Percentiles rank a stretch among this genome's conserved stretches.
Conservation (phyloP, 2,888 invertebrate species). For the Drosophila maculinotata region DNA sequence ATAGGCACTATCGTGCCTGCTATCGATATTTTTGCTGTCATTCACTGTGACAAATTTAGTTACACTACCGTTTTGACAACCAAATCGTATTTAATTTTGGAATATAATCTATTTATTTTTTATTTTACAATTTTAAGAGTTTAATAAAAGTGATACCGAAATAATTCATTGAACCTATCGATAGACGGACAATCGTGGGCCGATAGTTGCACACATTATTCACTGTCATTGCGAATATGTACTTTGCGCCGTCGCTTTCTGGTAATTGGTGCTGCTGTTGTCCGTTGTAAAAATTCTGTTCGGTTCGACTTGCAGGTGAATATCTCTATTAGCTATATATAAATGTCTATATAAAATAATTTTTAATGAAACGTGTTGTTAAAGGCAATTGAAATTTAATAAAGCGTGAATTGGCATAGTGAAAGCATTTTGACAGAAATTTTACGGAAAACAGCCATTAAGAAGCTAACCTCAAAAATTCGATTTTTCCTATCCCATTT, state of each 20-base stretch:
- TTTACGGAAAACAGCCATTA: neutral
- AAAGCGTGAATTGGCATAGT: too few species aligned
- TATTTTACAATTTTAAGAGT: neutral
- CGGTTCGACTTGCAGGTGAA: conserved; percentile 19
- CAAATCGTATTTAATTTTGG: conserved; percentile 10
- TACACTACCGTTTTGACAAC: neutral
- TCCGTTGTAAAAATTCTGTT: conserved; percentile 2
- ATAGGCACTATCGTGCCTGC: too few species aligned
- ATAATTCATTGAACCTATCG: conserved; percentile 13
- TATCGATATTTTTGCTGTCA: neutral
- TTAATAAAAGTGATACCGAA: neutral
- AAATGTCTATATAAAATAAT: neutral
- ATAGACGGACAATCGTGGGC: conserved; percentile 1
- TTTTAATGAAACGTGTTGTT: neutral
- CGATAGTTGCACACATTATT: conserved; percentile 26
- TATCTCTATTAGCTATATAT: neutral
- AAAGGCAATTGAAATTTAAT: neutral
- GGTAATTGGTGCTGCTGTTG: conserved; percentile 17
- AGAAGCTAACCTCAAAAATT: conserved; percentile 27
- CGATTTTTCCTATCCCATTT: neutral
- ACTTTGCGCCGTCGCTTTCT: conserved; percentile 30
- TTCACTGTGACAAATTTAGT: neutral
- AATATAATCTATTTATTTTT: neutral
- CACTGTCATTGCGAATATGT: conserved; percentile 6
- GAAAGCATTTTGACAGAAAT: too few species aligned